Percentiles rank a stretch among this genome's conserved stretches.
These are phyloP conservation scores for Threskiornis aethiopicus DNA, from an alignment of 2,797 vertebrate species.

Conservation along the genomic window DNA sequence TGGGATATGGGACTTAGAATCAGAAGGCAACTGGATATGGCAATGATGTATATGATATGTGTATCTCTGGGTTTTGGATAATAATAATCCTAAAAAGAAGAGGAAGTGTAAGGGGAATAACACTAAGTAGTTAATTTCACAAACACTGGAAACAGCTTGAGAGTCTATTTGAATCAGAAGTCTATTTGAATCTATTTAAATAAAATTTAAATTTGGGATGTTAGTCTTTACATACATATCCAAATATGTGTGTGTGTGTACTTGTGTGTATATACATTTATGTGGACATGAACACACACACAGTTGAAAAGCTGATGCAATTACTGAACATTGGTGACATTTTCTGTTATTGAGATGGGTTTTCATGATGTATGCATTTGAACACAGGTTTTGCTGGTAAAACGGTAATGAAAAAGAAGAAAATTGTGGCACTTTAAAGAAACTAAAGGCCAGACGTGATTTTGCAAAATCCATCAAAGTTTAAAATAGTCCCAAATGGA, in stretches of 20 bases:
- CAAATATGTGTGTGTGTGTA: background rate
- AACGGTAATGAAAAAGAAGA: background rate
- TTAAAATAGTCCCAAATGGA: background rate
- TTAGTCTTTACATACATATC: background rate
- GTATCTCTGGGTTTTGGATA: background rate
- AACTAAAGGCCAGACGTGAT: background rate
- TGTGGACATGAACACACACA: background rate
- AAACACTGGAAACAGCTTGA: background rate
- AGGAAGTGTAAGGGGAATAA: background rate
- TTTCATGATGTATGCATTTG: fast-evolving
- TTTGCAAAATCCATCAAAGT: background rate
- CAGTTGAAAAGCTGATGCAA: background rate
- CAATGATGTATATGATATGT: background rate
- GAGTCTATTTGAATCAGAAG: background rate
- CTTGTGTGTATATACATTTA: background rate
- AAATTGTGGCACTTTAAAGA: background rate
- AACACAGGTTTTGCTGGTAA: background rate
- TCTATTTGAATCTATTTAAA: no score
- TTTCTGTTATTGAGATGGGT: background rate
- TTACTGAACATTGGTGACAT: background rate
- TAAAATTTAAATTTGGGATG: background rate
- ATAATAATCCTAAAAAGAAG: background rate
- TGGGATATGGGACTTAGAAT: background rate
- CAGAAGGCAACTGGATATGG: background rate
- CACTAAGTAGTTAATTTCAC: background rate